Evolutionary conservation across 2,113 vertebrate species (phyloP).

Genomic region (Pelusios castaneus): DNA sequence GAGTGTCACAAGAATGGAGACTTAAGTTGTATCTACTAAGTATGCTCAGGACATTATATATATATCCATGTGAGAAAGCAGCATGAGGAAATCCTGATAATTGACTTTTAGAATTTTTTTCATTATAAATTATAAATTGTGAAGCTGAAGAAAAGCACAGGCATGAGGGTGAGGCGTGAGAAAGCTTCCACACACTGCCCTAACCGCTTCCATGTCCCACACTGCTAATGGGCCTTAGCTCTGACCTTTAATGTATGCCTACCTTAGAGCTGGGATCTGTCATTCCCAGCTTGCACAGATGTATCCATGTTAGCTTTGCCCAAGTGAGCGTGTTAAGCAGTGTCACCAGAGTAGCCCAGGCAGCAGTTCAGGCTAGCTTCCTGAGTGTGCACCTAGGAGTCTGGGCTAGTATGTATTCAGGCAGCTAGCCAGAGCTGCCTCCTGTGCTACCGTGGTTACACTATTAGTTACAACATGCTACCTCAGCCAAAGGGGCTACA

Average conservation of each 20-base stretch:
- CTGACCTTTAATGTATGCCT: not conserved
- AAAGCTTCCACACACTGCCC: rapidly evolving
- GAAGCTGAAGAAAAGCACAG: constrained; percentile 1
- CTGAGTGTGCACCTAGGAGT: not conserved
- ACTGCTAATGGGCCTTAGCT: not conserved
- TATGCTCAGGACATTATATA: constrained; percentile 33
- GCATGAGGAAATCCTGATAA: constrained; percentile 48
- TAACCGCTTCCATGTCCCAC: not conserved
- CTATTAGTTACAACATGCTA: not conserved
- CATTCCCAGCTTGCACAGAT: not conserved
- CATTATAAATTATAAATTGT: not conserved
- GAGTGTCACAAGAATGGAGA: not conserved
- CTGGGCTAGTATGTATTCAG: no score
- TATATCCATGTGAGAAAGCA: not conserved
- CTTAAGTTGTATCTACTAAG: not conserved
- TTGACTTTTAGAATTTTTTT: not conserved
- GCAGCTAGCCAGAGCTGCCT: not conserved
- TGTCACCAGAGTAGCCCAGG: not conserved
- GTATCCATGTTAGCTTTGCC: not conserved
- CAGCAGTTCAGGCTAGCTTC: not conserved
- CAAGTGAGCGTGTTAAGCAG: not conserved
- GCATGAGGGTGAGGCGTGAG: not conserved
- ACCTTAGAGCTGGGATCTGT: not conserved
- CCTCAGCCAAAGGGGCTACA: not conserved
- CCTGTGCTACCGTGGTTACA: not conserved